phyloP scores from a whole-genome alignment of 2,797 vertebrate species.

The Odontamblyopus rebecca region DNA sequence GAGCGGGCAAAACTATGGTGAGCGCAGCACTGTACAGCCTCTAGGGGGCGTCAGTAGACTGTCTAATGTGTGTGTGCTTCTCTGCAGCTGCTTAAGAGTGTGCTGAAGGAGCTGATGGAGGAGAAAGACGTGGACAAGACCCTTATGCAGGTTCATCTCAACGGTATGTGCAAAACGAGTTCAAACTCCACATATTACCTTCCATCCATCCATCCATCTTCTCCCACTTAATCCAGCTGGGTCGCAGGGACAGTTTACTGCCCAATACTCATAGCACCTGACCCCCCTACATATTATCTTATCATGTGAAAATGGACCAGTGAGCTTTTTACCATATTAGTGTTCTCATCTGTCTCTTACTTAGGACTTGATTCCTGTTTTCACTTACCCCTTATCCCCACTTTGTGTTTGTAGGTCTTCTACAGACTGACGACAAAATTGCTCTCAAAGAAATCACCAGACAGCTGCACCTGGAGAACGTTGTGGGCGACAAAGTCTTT shows the following conservation, averaged over 20 bases:
- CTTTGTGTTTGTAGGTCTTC: slow-evolving; percentile 78
- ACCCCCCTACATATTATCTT: no score
- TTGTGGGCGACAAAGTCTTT: slow-evolving; percentile 96
- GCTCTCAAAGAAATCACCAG: slow-evolving; percentile 95
- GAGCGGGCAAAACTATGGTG: slow-evolving; percentile 91
- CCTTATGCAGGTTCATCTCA: slow-evolving; percentile 89
- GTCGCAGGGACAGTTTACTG: no score
- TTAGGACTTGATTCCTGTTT: no score
- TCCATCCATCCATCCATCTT: no score
- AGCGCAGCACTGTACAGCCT: slow-evolving; percentile 8
- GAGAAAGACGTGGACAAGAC: slow-evolving; percentile 80
- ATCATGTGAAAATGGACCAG: no score
- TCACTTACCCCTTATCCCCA: no score
- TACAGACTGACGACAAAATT: slow-evolving; percentile 91
- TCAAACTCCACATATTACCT: background rate
- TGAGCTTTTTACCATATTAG: no score
- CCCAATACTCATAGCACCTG: no score
- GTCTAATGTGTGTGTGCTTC: background rate
- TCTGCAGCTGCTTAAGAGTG: slow-evolving; percentile 83
- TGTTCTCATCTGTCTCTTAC: no score
- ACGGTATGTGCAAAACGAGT: slow-evolving; percentile 70
- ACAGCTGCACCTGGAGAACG: slow-evolving; percentile 93
- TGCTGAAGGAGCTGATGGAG: slow-evolving; percentile 83
- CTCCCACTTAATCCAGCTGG: no score
- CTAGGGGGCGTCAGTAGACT: background rate